Evolutionary conservation across 2,888 invertebrate genomes (phyloP).

Genomic region (Leptodirus hochenwartii): DNA sequence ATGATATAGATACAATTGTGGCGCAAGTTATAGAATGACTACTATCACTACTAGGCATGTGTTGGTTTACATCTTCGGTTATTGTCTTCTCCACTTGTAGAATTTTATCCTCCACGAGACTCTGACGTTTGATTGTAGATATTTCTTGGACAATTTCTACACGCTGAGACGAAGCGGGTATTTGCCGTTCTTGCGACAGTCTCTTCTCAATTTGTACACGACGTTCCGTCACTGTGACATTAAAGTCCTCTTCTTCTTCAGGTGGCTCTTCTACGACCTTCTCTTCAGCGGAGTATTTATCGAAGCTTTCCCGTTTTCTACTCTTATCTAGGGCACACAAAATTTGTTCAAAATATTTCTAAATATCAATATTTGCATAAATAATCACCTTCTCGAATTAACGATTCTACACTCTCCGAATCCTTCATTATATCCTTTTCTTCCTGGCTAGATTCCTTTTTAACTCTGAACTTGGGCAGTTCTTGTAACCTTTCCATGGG

Average conservation of each 20-base stretch:
- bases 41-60: no score
- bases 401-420: slow-evolving; percentile 30
- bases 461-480: slow-evolving; percentile 32
- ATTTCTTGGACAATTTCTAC: slow-evolving; percentile 58
- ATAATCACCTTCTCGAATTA: slow-evolving; percentile 6
- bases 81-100: slow-evolving; percentile 29
- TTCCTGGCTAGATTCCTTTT: slow-evolving; percentile 27
- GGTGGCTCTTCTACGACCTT: slow-evolving; percentile 45
- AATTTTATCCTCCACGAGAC: slow-evolving; percentile 30
- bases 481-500: slow-evolving; percentile 30
- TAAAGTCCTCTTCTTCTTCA: slow-evolving; percentile 30
- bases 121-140: slow-evolving; percentile 46
- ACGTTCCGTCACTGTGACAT: slow-evolving; percentile 57
- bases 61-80: slow-evolving; percentile 12
- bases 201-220: slow-evolving; percentile 59
- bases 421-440: slow-evolving; percentile 49
- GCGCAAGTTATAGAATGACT: no score
- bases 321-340: slow-evolving; percentile 8
- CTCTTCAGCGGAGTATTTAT: slow-evolving; percentile 67
- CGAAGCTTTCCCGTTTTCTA: slow-evolving; percentile 33
- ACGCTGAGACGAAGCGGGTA: slow-evolving; percentile 55
- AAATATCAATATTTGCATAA: no score
- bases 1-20: not conserved
- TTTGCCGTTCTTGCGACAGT: slow-evolving; percentile 44
- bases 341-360: not conserved